Base-by-base conservation (phyloP, 53 echinoderm and acorn worm species). In the Holothuria leucospilota region DNA sequence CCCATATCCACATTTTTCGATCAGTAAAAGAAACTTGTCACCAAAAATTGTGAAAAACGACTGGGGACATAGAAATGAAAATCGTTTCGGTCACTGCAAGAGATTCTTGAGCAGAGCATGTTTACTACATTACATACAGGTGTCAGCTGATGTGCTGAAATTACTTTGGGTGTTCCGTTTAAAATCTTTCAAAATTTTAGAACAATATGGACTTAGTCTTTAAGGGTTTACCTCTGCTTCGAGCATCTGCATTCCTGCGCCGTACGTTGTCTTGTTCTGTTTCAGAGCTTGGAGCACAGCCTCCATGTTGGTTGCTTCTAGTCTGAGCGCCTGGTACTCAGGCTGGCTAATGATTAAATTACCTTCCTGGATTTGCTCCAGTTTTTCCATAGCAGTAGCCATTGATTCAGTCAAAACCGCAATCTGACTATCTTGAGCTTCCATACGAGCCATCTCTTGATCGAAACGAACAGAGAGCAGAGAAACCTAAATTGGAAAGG, bases 191-290 rank as follows among this genome's bases (percentile, higher is more conserved):
- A 34, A 34, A 34, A 34, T 34, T 34, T 34, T 34, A 34, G 34
- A 34, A 34, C 34, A 34, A 34, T 34, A 34, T 34, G 3, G 34
- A 34, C 34, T n/a, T 3, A 34, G 34, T 34, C 1, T 34, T 34
- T 34, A 34, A 34, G 34, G 34, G 34, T 8, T 80, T 60, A 80
- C 61, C 59, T 80, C 80, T 80, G 80, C 80, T 34, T 80, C 80
- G 0, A 80, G 80, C 21, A 8, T 20, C n/a, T 14, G 14, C 59
- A 60, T 18, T 18, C 20, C 20, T 11, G 9, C 80, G 34, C 18
- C 53, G 9, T 62, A 80, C 38, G 39, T 28, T 0, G 80, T 59
- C 29, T 58, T 29, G 53, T 80, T 80, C 12, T 60, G 20, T 30
- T 21, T 59, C 80, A 80, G 21, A 5, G 34, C 21, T 11, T n/a